phyloP scores from a whole-genome alignment of 2,797 vertebrate species.

The Gorsachius magnificus region DNA sequence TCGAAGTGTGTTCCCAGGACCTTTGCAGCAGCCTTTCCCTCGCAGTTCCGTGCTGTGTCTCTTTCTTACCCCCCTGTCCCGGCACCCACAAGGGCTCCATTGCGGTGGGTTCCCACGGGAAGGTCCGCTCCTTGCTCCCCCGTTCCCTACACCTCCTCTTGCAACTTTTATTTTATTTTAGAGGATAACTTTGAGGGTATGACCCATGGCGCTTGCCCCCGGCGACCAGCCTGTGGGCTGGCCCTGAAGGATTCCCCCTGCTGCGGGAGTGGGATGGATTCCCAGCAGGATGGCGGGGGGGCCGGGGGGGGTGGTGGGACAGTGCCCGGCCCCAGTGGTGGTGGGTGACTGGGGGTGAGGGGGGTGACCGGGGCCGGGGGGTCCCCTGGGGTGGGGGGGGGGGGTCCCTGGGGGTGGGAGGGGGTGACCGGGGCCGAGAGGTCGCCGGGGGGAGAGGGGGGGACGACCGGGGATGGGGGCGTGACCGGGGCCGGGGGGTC shows the following conservation, averaged over 20 bases:
- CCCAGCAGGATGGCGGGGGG: too few species aligned
- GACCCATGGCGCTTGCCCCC: too few species aligned
- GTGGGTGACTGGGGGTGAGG: too few species aligned
- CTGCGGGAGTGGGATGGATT: neutral
- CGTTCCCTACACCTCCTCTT: neutral
- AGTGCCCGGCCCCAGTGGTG: too few species aligned
- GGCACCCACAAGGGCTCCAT: neutral
- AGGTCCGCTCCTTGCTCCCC: neutral
- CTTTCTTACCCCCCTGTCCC: accelerated
- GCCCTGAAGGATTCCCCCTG: neutral
- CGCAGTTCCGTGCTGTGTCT: neutral
- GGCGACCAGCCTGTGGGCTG: neutral
- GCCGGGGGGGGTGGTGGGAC: too few species aligned
- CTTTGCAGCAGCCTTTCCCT: neutral
- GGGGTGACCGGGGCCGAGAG: too few species aligned
- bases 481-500: too few species aligned
- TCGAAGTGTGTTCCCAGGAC: neutral
- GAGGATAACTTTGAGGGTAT: neutral
- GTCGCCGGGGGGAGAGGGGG: too few species aligned
- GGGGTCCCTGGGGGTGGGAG: too few species aligned
- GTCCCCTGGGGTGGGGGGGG: too few species aligned
- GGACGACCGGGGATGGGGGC: too few species aligned
- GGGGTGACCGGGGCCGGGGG: neutral
- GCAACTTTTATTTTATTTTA: neutral
- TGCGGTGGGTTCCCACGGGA: neutral